These are phyloP conservation scores for Scolopax rusticola DNA, from an alignment of 2,797 vertebrate genomes.

Conservation along the genomic window DNA sequence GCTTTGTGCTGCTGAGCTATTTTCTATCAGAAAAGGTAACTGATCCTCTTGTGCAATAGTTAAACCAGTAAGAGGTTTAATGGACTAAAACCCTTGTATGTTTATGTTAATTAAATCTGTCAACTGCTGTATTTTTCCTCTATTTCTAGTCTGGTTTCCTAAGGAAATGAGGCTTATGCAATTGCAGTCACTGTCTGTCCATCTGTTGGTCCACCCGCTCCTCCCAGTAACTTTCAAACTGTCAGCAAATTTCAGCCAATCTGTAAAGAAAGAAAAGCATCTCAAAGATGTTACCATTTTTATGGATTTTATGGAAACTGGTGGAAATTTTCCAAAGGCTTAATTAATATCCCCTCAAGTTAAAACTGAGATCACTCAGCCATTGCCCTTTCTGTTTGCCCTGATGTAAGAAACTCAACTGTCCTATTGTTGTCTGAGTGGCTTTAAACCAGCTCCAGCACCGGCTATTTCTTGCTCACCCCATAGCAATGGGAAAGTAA, in stretches of 20 bases:
- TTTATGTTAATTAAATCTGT: conserved; percentile 8
- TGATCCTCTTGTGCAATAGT: not conserved
- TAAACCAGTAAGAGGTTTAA: not conserved
- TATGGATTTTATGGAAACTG: not conserved
- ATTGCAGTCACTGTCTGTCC: not conserved
- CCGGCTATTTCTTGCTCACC: not conserved
- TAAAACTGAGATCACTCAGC: not conserved
- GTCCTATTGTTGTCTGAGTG: rapidly evolving
- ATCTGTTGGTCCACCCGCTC: not conserved
- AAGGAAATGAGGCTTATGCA: not conserved
- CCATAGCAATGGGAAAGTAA: not conserved
- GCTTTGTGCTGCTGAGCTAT: rapidly evolving
- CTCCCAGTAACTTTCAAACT: not conserved
- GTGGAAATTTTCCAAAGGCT: not conserved
- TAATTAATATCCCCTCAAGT: not conserved
- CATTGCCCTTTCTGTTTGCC: not conserved
- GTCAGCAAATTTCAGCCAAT: conserved; percentile 12
- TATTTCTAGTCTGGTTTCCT: conserved; percentile 12
- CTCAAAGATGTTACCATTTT: not conserved
- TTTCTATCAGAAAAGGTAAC: not conserved
- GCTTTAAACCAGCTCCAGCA: not conserved
- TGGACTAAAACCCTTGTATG: not conserved
- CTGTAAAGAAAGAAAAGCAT: not conserved
- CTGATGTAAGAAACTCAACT: not conserved
- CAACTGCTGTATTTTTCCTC: conserved; percentile 2